These are phyloP conservation scores for Stegophylla sp. DNA, from an alignment of 2,888 invertebrate species.

Conservation along the genomic window DNA sequence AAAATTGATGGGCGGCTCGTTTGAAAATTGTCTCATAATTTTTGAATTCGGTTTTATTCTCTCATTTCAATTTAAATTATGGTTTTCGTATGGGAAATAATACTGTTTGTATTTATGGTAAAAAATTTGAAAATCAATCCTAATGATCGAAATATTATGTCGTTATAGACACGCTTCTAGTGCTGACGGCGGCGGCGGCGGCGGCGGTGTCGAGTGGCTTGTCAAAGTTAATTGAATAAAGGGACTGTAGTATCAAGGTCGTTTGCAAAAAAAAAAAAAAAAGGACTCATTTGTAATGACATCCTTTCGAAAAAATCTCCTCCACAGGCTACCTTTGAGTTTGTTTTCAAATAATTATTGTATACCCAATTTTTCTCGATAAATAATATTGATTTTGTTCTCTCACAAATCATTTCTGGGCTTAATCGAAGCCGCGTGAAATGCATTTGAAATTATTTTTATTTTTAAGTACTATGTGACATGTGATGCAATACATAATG, in stretches of 20 bases:
- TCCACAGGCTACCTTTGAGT: slow-evolving; percentile 1
- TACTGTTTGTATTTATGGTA: neutral
- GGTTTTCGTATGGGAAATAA: neutral
- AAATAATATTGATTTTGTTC: too few relatives aligned
- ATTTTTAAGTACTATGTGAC: neutral
- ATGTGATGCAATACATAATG: neutral
- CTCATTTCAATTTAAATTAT: neutral
- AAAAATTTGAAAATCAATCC: slow-evolving; percentile 27
- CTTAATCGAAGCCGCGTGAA: neutral
- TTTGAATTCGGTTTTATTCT: too few relatives aligned
- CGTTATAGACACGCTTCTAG: neutral
- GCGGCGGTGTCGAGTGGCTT: neutral
- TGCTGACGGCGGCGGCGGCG: too few relatives aligned
- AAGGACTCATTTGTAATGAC: slow-evolving; percentile 10
- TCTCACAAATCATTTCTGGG: neutral
- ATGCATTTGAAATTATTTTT: neutral
- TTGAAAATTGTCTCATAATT: too few relatives aligned
- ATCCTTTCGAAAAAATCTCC: slow-evolving; percentile 13
- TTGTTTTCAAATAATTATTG: slow-evolving; percentile 2
- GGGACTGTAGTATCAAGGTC: slow-evolving; percentile 44
- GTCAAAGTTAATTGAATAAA: slow-evolving; percentile 48
- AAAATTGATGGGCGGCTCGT: too few relatives aligned
- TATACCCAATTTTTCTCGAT: too few relatives aligned
- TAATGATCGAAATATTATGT: slow-evolving; percentile 31
- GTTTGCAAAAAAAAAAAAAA: slow-evolving; percentile 14